Percentiles rank a stretch among this genome's conserved stretches.
Evolutionary conservation across 2,797 vertebrate species (phyloP).

Genomic region (Cephalopachus bancanus): DNA sequence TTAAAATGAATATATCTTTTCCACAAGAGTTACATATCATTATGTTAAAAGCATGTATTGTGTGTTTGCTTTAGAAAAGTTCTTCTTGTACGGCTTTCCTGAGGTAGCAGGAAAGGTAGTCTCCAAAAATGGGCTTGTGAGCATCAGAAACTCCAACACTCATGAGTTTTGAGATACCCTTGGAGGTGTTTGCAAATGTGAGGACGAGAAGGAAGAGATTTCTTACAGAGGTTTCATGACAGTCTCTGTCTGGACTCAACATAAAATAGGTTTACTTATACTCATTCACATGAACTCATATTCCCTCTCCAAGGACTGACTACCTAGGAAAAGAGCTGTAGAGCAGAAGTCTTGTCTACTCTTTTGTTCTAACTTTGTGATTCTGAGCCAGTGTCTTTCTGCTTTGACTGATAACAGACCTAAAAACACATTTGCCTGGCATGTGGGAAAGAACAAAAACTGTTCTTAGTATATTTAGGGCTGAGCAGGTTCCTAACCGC

Average conservation of each 20-base stretch:
- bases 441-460: background rate
- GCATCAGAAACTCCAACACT: background rate
- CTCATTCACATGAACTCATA: background rate
- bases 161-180: too few relatives aligned
- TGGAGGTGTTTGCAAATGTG: background rate
- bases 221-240: background rate
- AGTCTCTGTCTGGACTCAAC: background rate
- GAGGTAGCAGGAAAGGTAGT: rapidly evolving
- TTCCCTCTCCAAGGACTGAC: background rate
- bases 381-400: background rate
- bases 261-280: background rate
- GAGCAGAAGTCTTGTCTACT: rapidly evolving
- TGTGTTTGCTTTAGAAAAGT: background rate
- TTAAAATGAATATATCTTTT: background rate
- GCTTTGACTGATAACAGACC: background rate
- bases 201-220: background rate
- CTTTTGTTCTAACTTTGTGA: background rate
- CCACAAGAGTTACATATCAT: too few relatives aligned
- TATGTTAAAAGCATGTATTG: background rate
- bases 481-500: background rate
- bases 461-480: background rate
- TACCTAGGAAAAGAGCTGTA: background rate
- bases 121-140: too few relatives aligned
- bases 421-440: background rate
- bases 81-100: background rate